Evolutionary conservation across 2,113 vertebrate genomes (phyloP).

Genomic region (Chiloscyllium plagiosum): DNA sequence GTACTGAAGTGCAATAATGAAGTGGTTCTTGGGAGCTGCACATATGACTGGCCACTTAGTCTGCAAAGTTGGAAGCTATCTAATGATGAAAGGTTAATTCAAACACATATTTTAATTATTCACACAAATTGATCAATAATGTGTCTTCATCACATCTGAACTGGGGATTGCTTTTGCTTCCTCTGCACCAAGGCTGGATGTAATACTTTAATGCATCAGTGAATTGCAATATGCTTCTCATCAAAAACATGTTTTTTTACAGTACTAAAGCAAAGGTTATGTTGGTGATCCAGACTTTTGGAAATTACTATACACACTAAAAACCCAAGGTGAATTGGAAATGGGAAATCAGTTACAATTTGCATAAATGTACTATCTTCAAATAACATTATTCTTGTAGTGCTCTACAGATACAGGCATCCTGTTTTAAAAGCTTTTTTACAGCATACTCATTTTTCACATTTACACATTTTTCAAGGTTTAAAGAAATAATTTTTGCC

Average conservation of each 20-base stretch:
- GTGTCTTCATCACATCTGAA: slow-evolving; percentile 52
- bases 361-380: neutral
- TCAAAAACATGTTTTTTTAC: neutral
- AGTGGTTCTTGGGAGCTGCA: neutral
- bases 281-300: neutral
- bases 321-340: neutral
- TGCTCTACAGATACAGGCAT: neutral
- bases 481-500: neutral
- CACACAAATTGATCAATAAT: slow-evolving; percentile 65
- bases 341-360: neutral
- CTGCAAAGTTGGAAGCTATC: neutral
- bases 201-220: neutral
- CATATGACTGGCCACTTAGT: neutral
- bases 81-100: slow-evolving; percentile 62
- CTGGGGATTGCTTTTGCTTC: neutral
- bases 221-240: neutral
- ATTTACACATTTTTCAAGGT: neutral
- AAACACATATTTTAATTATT: slow-evolving; percentile 62
- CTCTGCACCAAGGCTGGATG: neutral
- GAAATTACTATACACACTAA: neutral
- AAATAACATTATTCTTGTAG: neutral
- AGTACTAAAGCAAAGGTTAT: neutral
- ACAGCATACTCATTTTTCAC: neutral
- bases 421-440: neutral
- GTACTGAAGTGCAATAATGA: neutral